Conservation (phyloP, 2,113 vertebrate genomes). For the Hiodon alosoides region DNA sequence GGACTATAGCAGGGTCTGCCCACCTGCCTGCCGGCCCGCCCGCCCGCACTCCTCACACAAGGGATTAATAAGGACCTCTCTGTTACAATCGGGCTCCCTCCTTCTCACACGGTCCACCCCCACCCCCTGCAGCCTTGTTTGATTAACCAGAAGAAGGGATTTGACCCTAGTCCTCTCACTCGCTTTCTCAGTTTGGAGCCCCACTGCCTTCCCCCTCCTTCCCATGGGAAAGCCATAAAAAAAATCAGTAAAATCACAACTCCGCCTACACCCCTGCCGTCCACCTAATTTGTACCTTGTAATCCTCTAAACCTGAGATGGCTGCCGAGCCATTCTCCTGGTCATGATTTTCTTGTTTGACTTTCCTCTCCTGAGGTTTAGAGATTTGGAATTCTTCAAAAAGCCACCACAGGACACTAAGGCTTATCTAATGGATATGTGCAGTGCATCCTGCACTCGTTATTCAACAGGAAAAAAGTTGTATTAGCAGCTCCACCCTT, state of each 20-base stretch:
- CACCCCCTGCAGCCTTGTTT: constrained; percentile 38
- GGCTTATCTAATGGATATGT: constrained; percentile 23
- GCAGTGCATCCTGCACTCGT: not conserved
- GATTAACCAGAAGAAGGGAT: constrained; percentile 43
- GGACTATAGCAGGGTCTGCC: constrained; percentile 35
- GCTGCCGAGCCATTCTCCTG: constrained; percentile 25
- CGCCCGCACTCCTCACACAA: constrained; percentile 29
- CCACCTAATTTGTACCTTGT: constrained; percentile 42
- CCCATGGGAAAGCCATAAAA: constrained; percentile 39
- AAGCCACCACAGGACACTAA: constrained; percentile 10
- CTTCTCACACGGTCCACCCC: constrained; percentile 25
- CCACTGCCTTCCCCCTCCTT: constrained; percentile 9
- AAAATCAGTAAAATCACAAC: constrained; percentile 24
- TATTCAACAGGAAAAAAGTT: not conserved
- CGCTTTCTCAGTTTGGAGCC: constrained; percentile 7
- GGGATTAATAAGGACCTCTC: constrained; percentile 52
- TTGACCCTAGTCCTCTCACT: constrained; percentile 27
- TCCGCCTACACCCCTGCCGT: constrained; percentile 25
- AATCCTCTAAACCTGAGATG: constrained; percentile 39
- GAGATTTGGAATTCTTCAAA: constrained; percentile 24
- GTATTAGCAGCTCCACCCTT: not conserved
- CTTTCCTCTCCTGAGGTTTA: constrained; percentile 30
- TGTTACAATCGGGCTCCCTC: constrained; percentile 40
- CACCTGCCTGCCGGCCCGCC: constrained; percentile 42
- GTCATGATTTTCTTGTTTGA: constrained; percentile 27